Conservation (phyloP, 2,888 invertebrate species). For the Spisula solida region DNA sequence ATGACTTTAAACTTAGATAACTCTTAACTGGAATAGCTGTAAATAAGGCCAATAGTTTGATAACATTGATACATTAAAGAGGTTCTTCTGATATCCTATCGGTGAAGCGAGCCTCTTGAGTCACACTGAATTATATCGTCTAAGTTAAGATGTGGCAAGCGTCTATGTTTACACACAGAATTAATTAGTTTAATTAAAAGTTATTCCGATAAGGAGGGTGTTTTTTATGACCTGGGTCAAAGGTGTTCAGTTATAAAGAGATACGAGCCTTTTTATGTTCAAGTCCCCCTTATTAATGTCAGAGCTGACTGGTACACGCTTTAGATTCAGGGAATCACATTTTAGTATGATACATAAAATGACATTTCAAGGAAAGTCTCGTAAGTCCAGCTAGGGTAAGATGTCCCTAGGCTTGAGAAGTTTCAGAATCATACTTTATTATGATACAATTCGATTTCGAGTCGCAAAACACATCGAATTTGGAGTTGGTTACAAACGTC, state of each 20-base stretch:
- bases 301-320: too few species aligned
- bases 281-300: slow-evolving; percentile 9
- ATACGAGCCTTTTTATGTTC: slow-evolving; percentile 7
- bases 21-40: slow-evolving; percentile 33
- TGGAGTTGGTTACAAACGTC: too few species aligned
- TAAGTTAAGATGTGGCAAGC: slow-evolving; percentile 16
- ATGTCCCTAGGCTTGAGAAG: too few species aligned
- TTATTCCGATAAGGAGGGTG: slow-evolving; percentile 6
- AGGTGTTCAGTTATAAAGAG: slow-evolving; percentile 30
- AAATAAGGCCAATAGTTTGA: slow-evolving; percentile 58
- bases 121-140: slow-evolving; percentile 57
- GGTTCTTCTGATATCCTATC: slow-evolving; percentile 48
- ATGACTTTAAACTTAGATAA: slow-evolving; percentile 50
- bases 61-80: slow-evolving; percentile 65
- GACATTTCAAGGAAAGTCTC: too few species aligned
- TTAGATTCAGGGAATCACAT: too few species aligned
- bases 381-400: too few species aligned
- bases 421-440: too few species aligned
- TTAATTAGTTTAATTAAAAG: slow-evolving; percentile 56
- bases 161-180: slow-evolving; percentile 40
- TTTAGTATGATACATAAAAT: too few species aligned
- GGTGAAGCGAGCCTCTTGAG: slow-evolving; percentile 29
- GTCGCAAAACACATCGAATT: too few species aligned
- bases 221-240: slow-evolving; percentile 45
- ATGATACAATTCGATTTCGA: too few species aligned